These are phyloP conservation scores for Brachypalpus laphriformis DNA, from an alignment of 2,888 invertebrate species.

Conservation along the genomic window DNA sequence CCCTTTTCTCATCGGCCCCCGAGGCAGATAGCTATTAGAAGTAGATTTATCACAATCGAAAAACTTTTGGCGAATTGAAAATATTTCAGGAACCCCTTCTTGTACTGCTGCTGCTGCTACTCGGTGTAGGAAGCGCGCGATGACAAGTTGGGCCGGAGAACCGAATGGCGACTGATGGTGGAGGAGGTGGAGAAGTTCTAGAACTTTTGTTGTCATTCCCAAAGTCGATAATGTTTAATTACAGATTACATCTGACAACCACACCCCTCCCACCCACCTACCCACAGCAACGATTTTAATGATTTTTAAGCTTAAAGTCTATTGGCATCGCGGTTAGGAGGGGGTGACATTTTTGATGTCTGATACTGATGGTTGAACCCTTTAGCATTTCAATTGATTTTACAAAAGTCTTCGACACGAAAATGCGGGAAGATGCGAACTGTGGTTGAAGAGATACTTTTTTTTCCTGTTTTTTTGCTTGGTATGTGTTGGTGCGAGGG, in stretches of 20 bases:
- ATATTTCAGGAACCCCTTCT: constrained; percentile 47
- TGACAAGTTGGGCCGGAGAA: constrained; percentile 63
- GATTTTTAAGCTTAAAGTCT: constrained; percentile 68
- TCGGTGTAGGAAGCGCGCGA: too few species aligned
- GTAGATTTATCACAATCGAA: constrained; percentile 74
- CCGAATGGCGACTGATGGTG: constrained; percentile 13
- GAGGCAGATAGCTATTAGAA: constrained; percentile 72
- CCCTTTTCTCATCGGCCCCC: constrained; percentile 41
- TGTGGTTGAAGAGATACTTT: constrained; percentile 56
- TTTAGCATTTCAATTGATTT: constrained; percentile 67
- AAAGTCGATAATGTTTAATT: constrained; percentile 80
- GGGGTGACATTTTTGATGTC: constrained; percentile 63
- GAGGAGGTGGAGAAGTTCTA: constrained; percentile 52
- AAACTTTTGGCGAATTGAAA: constrained; percentile 74
- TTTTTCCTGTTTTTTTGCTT: not conserved
- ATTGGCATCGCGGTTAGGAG: constrained; percentile 23
- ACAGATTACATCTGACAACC: constrained; percentile 75
- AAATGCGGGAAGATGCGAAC: constrained; percentile 67
- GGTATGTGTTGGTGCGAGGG: not conserved
- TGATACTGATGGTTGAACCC: constrained; percentile 70
- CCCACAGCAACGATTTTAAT: constrained; percentile 59
- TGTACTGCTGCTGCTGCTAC: not conserved
- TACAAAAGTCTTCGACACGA: constrained; percentile 60
- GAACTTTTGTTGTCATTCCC: constrained; percentile 77
- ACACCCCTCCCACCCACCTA: not conserved